Evolutionary conservation across 2,113 vertebrate species (phyloP), one percentile per base, ranked within the genome.

Genomic region (Lagopus muta): DNA sequence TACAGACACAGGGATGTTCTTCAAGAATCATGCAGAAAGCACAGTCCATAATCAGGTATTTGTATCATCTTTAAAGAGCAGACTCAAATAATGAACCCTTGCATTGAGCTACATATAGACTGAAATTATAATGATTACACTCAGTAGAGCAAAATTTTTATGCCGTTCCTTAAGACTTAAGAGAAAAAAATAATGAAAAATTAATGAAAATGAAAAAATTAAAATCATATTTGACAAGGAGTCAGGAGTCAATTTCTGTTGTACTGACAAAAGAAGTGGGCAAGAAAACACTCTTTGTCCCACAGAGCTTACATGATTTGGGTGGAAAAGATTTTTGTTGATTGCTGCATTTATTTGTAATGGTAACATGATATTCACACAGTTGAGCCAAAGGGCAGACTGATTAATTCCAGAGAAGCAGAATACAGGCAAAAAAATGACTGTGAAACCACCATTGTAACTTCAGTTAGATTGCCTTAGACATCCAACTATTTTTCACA

Each of bases 331-430:
- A 10, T 28, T 8, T 45, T 34, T 57, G 58, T 87, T 62, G 5
- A 89, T 86, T 67, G 15, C 19, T 78, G 28, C 16, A 24, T 75
- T 90, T 93, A 34, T 83, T 94, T 93, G 43, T 47, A 78, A 22
- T 71, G 27, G 52, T 83, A 76, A 83, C 43, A 27, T 0, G 17
- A 86, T 74, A 60, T 43, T 92, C n/a, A 8, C 36, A 40, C 30
- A 71, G 86, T 64, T 93, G 93, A 92, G 66, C 92, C 80, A 84
- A 88, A 93, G 90, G 36, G 27, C 69, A 93, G 81, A 8, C 61
- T 86, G 86, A 81, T 71, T 77, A 81, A 90, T 88, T 67, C 43
- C 80, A 90, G 84, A 76, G 69, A 84, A 87, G 25, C 7, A 43
- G 77, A 48, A 69, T 87, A 72, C 91, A 69, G 42, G 38, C 19